Evolutionary conservation across 23 tunicate genomes (phyloP).

Genomic region (Clavelina lepadiformis): DNA sequence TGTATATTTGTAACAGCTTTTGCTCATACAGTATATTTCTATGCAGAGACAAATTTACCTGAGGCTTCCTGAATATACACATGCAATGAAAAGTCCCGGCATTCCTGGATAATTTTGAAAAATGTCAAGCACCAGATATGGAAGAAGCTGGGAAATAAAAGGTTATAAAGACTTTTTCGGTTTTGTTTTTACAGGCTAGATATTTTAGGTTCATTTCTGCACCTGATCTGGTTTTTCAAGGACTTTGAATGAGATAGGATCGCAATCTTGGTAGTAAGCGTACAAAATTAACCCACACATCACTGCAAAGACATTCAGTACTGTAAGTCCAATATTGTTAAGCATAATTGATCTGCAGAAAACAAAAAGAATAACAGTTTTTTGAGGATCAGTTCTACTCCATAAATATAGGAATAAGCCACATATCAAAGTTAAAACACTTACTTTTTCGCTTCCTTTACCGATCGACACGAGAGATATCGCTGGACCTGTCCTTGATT

Average conservation of each 20-base stretch:
- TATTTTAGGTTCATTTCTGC: too few species aligned
- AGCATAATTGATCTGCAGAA: conserved; percentile 32
- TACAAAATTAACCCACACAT: conserved; percentile 44
- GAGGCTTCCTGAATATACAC: conserved; percentile 49
- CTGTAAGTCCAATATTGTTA: conserved; percentile 38
- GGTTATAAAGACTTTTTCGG: background rate
- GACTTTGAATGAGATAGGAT: conserved; percentile 31
- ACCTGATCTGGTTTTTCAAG: conserved; percentile 41
- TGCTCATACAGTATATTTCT: too few species aligned
- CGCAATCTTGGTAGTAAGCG: conserved; percentile 53
- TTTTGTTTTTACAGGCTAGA: too few species aligned
- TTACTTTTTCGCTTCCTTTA: conserved; percentile 27
- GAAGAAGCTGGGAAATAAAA: conserved; percentile 21
- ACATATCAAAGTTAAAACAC: too few species aligned
- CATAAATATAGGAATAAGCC: background rate
- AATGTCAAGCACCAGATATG: conserved; percentile 39
- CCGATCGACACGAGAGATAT: conserved; percentile 25
- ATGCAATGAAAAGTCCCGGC: conserved; percentile 40
- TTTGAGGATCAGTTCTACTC: background rate
- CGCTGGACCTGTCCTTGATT: conserved; percentile 46
- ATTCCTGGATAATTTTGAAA: conserved; percentile 33
- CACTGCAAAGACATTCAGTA: conserved; percentile 38
- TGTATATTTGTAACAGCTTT: too few species aligned
- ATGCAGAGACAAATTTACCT: conserved; percentile 14
- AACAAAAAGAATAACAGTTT: background rate